Evolutionary conservation across 2,888 invertebrate genomes (phyloP), one percentile per base, ranked within the genome.

Genomic region (Tryphoninae sp.): DNA sequence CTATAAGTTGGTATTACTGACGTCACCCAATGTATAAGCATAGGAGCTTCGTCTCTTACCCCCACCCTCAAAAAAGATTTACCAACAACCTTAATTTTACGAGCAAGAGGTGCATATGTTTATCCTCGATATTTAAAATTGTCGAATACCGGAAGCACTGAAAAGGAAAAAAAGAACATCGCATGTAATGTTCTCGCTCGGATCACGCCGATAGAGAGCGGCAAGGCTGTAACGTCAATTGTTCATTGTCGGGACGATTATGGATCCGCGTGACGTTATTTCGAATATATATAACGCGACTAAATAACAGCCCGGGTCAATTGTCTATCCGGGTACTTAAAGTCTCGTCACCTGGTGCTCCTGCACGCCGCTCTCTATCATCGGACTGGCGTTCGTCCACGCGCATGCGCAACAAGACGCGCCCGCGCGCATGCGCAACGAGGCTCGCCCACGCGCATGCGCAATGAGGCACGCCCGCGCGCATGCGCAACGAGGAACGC

Each of bases 241-340:
- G 78, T 11, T 22, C 53, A 51, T 81, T 49, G 74, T 53, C 61
- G 72, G 76, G 75, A 71, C 53, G 74, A 78, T 64, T 61, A 51
- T 73, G 49, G 19, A 49, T 49, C 72, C 62, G 78, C 78, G 78
- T 78, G 78, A 81, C 78, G 75, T 62, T 76, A 45, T 76, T 40
- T n/a, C 58, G n/a, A 55, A 58, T 42, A 62, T 49, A 61, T 33
- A 33, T 33, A 45, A 45, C 45, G 9, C 9, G 9, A 45, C 45
- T 53, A 75, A 71, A 59, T 49, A 81, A 65, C 76, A 26, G 78
- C 71, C 69, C 74, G 33, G 78, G 82, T 79, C 82, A 82, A 82
- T 82, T 82, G 75, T 79, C 82, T 68, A 79, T 82, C 58, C 64
- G 71, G 26, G 45, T 53, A 74, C 59, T 78, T 61, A 75, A 72